Base-by-base conservation (phyloP, 2,113 vertebrate genomes). In the Numenius arquata region DNA sequence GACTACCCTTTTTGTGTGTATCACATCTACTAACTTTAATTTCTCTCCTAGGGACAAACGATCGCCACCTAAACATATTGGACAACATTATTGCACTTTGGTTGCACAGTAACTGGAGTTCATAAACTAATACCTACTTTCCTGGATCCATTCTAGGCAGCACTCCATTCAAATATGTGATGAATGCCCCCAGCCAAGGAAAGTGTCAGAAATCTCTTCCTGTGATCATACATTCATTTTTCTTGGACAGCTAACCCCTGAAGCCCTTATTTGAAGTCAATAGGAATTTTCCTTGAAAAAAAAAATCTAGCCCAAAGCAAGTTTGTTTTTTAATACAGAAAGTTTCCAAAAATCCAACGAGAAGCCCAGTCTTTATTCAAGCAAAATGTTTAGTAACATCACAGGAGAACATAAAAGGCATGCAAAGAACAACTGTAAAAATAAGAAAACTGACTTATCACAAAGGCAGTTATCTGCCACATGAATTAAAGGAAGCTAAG, bases 181-280 rank as follows among this genome's bases (percentile, higher is more conserved):
- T 82, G 32, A 94, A 61, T 73, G 29, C 20, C 15, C 9, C 62
- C 45, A 65, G 81, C 77, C 86, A 92, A 94, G 29, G 12, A 65
- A 87, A 87, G 80, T 73, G 81, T 93, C 91, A 91, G 62, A 92
- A 96, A 94, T 79, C 71, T 79, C 89, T 73, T 82, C 36, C 71
- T 79, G 43, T 47, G 45, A 82, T 83, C 80, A 73, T 43, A 36
- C 62, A 70, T 70, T 87, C 19, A 58, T 92, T 96, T 81, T 85
- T 85, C 53, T 88, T 85, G 81, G 71, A 92, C 77, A 85, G 59
- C 53, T 70, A 70, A 73, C 16, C 32, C 70, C 53, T 53, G 41
- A 81, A 91, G 67, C 41, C 41, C 18, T 91, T 79, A 79, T 66
- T 83, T 89, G 70, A 94, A 95, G 77, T 73, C 53, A 91, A 92